Percentiles rank a stretch among this genome's conserved stretches.
Conservation (phyloP, 2,113 vertebrate genomes). For the Macquaria ambigua region DNA sequence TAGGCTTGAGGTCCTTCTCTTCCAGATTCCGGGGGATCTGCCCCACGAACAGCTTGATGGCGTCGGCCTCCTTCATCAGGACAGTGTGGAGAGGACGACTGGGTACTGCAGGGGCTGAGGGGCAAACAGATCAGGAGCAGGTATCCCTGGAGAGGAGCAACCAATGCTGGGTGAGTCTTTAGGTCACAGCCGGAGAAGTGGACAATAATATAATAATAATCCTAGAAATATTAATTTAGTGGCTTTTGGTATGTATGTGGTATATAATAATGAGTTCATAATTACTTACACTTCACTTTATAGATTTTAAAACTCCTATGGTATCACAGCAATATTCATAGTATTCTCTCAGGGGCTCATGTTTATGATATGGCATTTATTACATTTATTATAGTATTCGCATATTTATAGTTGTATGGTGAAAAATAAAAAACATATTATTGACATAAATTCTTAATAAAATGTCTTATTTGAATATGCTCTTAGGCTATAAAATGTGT, state of each 20-base stretch:
- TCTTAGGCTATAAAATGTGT: background rate
- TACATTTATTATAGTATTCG: background rate
- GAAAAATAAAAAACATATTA: background rate
- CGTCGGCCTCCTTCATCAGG: conserved; percentile 96
- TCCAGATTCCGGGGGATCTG: conserved; percentile 96
- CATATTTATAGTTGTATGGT: background rate
- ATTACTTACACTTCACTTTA: conserved; percentile 2
- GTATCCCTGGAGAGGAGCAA: conserved; percentile 64
- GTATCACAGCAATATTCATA: background rate
- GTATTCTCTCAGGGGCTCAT: background rate
- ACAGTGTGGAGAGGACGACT: conserved; percentile 80
- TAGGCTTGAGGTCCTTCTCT: conserved; percentile 94
- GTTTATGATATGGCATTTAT: background rate
- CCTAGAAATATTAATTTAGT: background rate
- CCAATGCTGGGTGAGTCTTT: conserved; percentile 49
- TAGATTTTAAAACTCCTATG: conserved; percentile 8
- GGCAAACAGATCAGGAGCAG: conserved; percentile 66
- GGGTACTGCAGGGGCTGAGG: conserved; percentile 55
- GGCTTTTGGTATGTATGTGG: background rate
- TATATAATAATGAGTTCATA: background rate
- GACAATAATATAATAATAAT: background rate
- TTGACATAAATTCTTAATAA: background rate
- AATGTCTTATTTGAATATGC: background rate
- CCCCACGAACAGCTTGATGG: conserved; percentile 96
- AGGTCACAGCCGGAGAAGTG: conserved; percentile 25